Base-by-base conservation (phyloP, 2,113 vertebrate species). In the Garra rufa region DNA sequence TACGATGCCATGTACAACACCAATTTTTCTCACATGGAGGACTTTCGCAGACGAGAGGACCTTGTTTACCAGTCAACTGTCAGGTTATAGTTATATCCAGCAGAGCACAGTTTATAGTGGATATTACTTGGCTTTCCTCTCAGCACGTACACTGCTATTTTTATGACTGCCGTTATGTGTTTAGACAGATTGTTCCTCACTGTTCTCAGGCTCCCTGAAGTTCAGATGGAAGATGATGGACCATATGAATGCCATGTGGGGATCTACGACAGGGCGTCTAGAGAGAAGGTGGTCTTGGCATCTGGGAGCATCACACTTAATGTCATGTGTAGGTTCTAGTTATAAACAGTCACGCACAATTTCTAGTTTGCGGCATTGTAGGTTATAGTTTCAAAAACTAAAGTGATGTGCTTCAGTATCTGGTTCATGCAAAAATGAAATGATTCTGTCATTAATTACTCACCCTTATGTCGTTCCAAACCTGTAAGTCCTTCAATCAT, bases 221-320 rank as follows among this genome's bases (percentile, higher is more conserved):
- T 99, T 59, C 96, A 96, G 24, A 96, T 98, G 89, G 95, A 95
- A 0, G 97, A 99, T 89, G 97, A 96, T 0, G 97, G 98, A 7
- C 94, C 96, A 44, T 99, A 99, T 0, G 97, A 99, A 89, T 99
- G 98, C 83, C 97, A 99, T 0, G 98, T 99, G 87, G 96, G 97
- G 13, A 96, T 98, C 90, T 97, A 98, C 0, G 97, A 97, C 92
- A 91, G 94, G 1, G 93, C 94, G 14, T 97, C 96, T 0, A 86
- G 95, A 65, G 96, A 97, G 88, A 97, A 96, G 85, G 96, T 99
- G 89, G 95, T 98, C 21, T 91, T 98, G 67, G 96, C 96, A 0
- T 97, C 97, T 0, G 95, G 96, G 63, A 98, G 96, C 10, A 92
- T 98, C 44, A 93, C 94, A 82, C 97, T 99, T 88, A 95, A 96